Conservation (phyloP, 30 jellyfish, hydroid and myxozoan genomes). For the Aurelia aurita complex sp. Pacific region DNA sequence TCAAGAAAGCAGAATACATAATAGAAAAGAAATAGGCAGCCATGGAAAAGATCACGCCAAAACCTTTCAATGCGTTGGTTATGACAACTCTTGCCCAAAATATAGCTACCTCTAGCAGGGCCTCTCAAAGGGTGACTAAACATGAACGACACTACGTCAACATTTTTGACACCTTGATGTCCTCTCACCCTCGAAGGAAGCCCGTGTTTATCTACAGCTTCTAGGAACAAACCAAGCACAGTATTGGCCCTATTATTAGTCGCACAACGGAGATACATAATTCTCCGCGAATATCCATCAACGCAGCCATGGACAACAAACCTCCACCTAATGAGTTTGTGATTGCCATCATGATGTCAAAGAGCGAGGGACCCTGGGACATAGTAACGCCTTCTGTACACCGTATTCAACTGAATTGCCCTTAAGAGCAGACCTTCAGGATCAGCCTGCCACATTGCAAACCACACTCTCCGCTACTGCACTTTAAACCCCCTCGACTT, state of each 20-base stretch:
- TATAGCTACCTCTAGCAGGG: no score
- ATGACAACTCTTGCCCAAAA: no score
- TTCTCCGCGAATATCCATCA: not conserved
- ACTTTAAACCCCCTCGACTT: not conserved
- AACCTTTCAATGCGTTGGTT: no score
- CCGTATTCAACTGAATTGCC: not conserved
- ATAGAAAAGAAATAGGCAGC: no score
- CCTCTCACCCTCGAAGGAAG: no score
- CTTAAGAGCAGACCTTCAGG: constrained; percentile 24
- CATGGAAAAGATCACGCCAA: no score
- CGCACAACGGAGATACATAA: constrained; percentile 9
- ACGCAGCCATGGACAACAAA: no score
- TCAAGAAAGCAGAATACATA: no score
- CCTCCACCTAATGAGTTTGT: constrained; percentile 20
- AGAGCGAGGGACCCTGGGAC: constrained; percentile 41
- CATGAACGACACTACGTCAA: no score
- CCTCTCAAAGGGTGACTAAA: no score
- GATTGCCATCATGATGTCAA: constrained; percentile 42
- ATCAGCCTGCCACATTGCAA: constrained; percentile 29
- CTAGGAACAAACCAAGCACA: constrained; percentile 30
- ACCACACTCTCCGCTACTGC: constrained; percentile 9
- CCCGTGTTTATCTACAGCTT: constrained; percentile 20
- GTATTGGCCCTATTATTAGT: constrained; percentile 42
- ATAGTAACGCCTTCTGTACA: constrained; percentile 1
- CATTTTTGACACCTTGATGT: no score